Evolutionary conservation across 2,113 vertebrate genomes (phyloP).

Genomic region (Menidia beryllina): DNA sequence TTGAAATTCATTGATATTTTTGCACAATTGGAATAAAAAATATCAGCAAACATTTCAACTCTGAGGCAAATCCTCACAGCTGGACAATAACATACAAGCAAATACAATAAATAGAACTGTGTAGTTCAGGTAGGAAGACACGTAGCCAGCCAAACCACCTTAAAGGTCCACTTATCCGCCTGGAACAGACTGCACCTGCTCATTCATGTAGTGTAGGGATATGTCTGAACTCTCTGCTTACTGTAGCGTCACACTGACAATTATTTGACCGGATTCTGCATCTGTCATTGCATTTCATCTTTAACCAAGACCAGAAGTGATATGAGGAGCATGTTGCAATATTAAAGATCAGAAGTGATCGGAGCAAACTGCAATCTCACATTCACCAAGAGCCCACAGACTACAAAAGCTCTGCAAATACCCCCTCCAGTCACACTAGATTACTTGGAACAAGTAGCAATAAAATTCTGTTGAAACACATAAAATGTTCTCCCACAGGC

Average conservation of each 20-base stretch:
- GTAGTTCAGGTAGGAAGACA: conserved; percentile 12
- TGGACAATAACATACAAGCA: conserved; percentile 12
- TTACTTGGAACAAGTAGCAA: conserved; percentile 19
- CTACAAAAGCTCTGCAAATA: conserved; percentile 16
- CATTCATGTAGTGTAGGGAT: conserved; percentile 33
- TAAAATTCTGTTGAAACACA: background rate
- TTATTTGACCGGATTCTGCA: background rate
- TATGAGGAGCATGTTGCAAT: background rate
- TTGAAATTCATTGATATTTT: conserved; percentile 30
- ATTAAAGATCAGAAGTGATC: conserved; percentile 2
- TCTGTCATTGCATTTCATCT: background rate
- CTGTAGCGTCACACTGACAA: background rate
- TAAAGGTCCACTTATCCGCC: background rate
- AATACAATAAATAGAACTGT: conserved; percentile 49
- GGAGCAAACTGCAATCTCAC: background rate
- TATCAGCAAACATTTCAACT: background rate
- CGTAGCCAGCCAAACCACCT: background rate
- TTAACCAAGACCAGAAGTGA: background rate
- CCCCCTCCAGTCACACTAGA: conserved; percentile 12
- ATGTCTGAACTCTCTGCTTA: conserved; percentile 2
- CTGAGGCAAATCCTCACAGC: conserved; percentile 9
- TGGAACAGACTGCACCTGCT: conserved; percentile 6
- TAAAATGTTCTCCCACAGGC: conserved; percentile 8
- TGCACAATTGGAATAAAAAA: conserved; percentile 27
- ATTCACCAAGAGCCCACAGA: too few relatives aligned